A percentile compares a stretch with the other conserved stretches of the same genome.
These are phyloP conservation scores for Menura novaehollandiae DNA, from an alignment of 2,113 vertebrate species.

Conservation along the genomic window DNA sequence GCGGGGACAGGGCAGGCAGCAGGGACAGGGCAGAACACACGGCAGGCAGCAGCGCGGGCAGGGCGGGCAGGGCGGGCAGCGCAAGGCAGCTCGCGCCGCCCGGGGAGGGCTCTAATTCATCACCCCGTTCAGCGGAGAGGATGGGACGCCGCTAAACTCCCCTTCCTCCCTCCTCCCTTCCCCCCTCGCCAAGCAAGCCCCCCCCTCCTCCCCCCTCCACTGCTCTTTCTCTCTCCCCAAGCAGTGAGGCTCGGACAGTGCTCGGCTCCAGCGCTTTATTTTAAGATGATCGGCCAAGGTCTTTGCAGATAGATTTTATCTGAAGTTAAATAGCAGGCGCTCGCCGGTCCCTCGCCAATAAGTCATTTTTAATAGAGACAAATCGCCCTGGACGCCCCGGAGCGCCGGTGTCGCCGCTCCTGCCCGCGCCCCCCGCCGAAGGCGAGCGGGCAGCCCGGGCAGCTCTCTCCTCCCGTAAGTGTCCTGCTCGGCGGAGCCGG, in stretches of 20 bases:
- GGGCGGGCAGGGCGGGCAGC: background rate
- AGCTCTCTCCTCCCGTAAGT: conserved; percentile 38
- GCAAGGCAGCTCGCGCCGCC: background rate
- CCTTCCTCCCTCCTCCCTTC: conserved; percentile 33
- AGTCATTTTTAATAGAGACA: conserved; percentile 55
- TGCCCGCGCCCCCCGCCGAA: background rate
- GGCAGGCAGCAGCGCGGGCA: background rate
- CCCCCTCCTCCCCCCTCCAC: background rate
- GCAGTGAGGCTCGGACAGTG: conserved; percentile 54
- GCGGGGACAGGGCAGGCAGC: background rate
- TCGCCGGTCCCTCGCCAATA: background rate
- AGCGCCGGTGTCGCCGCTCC: conserved; percentile 18
- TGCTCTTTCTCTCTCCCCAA: conserved; percentile 12
- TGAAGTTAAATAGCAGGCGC: conserved; percentile 36
- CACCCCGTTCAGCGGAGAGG: background rate
- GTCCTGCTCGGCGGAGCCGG: conserved; percentile 31
- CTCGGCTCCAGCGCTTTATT: conserved; percentile 29
- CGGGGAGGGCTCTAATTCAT: background rate
- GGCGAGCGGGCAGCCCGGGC: conserved; percentile 18
- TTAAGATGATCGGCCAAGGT: conserved; percentile 49
- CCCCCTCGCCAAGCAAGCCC: background rate
- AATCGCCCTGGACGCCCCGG: conserved; percentile 36
- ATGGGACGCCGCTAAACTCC: conserved; percentile 40
- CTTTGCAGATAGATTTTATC: conserved; percentile 48
- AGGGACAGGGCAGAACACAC: background rate